Percentiles rank a stretch among this genome's conserved stretches.
phyloP scores from a whole-genome alignment of 2,797 vertebrate genomes.

The Pteronotus mesoamericanus region DNA sequence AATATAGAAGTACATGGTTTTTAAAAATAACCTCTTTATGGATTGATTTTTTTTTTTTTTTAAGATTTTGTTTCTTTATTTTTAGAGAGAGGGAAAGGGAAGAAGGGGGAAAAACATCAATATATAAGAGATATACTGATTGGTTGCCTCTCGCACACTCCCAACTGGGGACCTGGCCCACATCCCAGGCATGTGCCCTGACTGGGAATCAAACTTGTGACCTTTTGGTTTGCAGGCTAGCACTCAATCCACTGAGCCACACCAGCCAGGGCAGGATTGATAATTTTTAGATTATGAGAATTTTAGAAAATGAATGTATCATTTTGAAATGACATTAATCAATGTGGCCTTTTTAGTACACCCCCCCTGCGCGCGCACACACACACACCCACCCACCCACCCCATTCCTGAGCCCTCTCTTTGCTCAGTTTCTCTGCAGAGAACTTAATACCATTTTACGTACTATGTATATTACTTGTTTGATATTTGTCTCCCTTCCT shows the following conservation, averaged over 20 bases:
- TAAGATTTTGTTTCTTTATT: too few species aligned
- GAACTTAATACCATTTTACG: background rate
- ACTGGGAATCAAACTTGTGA: too few species aligned
- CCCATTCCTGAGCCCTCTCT: background rate
- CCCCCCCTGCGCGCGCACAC: background rate
- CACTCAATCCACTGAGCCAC: too few species aligned
- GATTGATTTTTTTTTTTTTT: background rate
- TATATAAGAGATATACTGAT: too few species aligned
- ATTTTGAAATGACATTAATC: background rate
- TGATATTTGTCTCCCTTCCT: background rate
- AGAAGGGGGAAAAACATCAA: too few species aligned
- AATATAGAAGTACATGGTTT: background rate
- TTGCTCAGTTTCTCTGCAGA: background rate
- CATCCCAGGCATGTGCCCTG: too few species aligned
- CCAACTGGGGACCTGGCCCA: too few species aligned
- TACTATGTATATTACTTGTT: background rate
- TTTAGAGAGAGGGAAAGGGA: too few species aligned
- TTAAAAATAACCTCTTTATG: background rate
- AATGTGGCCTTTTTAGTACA: background rate
- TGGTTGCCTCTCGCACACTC: too few species aligned
- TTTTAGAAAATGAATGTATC: background rate
- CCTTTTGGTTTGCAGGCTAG: too few species aligned
- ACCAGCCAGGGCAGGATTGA: background rate
- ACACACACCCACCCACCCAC: too few species aligned
- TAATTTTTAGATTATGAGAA: background rate